Conservation (phyloP, 1,140 invertebrate genomes). For the Ceratosolen fusciceps region DNA sequence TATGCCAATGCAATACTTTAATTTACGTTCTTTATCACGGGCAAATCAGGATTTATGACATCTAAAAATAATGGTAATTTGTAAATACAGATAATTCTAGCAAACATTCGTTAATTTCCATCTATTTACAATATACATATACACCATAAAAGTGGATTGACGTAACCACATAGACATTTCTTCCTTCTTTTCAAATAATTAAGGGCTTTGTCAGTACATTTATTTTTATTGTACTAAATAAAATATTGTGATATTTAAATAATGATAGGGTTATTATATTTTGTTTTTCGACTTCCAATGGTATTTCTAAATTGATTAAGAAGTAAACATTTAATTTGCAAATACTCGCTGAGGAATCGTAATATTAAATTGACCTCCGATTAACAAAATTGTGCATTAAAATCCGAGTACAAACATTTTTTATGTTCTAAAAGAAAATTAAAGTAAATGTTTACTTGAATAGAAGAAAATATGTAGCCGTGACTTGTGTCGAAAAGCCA, state of each 20-base stretch:
- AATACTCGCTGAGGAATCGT: not conserved
- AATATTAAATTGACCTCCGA: not conserved
- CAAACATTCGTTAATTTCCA: too few relatives aligned
- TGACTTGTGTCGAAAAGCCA: not conserved
- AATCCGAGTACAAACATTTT: conserved; percentile 30
- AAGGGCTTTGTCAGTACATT: not conserved
- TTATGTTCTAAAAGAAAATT: not conserved
- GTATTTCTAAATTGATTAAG: too few relatives aligned
- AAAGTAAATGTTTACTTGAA: conserved; percentile 2
- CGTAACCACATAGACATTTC: not conserved
- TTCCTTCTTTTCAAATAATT: not conserved
- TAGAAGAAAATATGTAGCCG: not conserved
- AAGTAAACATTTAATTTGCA: conserved; percentile 1
- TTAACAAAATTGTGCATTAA: conserved; percentile 3
- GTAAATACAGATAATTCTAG: too few relatives aligned
- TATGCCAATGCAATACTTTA: too few relatives aligned
- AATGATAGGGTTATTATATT: too few relatives aligned
- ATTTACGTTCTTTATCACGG: too few relatives aligned
- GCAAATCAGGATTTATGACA: too few relatives aligned
- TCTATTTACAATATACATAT: too few relatives aligned
- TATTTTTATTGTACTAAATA: not conserved
- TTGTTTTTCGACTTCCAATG: too few relatives aligned
- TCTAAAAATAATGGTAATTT: too few relatives aligned
- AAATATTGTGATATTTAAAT: not conserved
- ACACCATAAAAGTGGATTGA: conserved; percentile 16